Evolutionary conservation across 2,113 vertebrate genomes (phyloP).

Genomic region (pig (Sus scrofa)): DNA sequence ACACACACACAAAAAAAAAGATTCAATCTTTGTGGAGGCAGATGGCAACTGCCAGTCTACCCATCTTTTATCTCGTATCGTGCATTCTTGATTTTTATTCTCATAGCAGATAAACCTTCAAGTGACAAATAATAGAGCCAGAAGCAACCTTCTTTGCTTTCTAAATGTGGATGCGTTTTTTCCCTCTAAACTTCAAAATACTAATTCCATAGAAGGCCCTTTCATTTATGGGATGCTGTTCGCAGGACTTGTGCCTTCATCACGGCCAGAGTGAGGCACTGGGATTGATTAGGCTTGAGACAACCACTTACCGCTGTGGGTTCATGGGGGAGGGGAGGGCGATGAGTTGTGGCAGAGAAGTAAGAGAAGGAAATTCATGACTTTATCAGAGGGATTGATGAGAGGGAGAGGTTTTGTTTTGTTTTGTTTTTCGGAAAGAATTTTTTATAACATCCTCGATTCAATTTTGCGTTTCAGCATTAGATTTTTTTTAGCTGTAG

Average conservation of each 20-base stretch:
- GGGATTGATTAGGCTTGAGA: neutral
- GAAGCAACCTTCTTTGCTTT: neutral
- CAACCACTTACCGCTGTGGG: neutral
- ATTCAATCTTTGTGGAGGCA: too few relatives aligned
- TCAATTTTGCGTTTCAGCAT: neutral
- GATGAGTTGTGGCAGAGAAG: neutral
- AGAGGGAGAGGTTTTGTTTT: neutral
- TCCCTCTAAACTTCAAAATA: neutral
- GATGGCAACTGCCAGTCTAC: too few relatives aligned
- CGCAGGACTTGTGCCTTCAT: neutral
- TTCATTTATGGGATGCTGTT: neutral
- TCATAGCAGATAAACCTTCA: neutral
- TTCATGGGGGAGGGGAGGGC: neutral
- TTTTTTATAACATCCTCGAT: neutral
- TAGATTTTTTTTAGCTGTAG: neutral
- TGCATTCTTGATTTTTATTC: neutral
- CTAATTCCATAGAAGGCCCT: neutral
- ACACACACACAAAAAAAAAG: too few relatives aligned
- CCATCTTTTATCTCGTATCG: neutral
- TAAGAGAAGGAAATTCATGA: neutral
- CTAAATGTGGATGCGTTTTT: neutral
- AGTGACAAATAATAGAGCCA: neutral
- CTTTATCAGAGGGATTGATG: neutral
- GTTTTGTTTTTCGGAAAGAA: neutral
- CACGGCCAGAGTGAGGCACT: neutral